Conservation (phyloP, 2,888 invertebrate species). For the Hirtodrosophila duncani region DNA sequence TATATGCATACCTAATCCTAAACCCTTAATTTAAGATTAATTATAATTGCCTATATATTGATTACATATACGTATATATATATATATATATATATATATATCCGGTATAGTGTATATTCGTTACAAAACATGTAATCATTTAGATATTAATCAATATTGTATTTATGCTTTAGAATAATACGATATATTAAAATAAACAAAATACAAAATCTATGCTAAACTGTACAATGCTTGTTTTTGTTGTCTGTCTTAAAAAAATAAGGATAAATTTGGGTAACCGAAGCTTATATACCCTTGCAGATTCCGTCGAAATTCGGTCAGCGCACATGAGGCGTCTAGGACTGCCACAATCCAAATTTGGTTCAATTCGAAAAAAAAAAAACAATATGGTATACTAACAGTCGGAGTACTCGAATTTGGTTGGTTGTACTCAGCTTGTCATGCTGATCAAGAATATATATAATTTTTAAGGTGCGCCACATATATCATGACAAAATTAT, state of each 20-base stretch:
- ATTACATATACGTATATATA: conserved; percentile 1
- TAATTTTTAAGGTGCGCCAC: no score
- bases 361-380: no score
- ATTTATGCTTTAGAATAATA: conserved; percentile 15
- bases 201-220: conserved; percentile 12
- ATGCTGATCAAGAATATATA: no score
- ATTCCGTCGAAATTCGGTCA: no score
- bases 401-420: no score
- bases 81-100: conserved; percentile 21
- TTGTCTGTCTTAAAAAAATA: background rate
- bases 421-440: no score
- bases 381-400: no score
- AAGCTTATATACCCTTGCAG: no score
- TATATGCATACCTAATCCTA: conserved; percentile 11
- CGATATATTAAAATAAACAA: conserved; percentile 30
- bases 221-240: conserved; percentile 13
- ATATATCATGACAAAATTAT: no score
- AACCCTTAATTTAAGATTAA: conserved; percentile 2
- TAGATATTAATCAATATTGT: conserved; percentile 13
- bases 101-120: no score
- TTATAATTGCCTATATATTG: conserved; percentile 2
- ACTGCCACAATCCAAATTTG: no score
- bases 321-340: no score
- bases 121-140: conserved; percentile 10
- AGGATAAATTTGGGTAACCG: background rate